Evolutionary conservation across 2,797 vertebrate genomes (phyloP).

Genomic region (Heterohyrax brucei): DNA sequence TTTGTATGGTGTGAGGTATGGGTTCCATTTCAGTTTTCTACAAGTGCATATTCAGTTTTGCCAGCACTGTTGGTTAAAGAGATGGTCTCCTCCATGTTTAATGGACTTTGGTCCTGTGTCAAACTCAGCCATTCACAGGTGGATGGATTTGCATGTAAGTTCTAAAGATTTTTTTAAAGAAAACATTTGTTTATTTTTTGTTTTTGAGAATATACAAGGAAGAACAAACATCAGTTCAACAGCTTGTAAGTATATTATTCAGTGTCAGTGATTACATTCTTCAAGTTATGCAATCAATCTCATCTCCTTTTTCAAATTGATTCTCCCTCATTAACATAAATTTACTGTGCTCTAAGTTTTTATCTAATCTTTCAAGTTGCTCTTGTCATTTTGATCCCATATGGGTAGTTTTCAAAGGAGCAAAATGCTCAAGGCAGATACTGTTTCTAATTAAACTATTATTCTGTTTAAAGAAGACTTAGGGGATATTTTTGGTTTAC

Average conservation of each 20-base stretch:
- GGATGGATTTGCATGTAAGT: too few relatives aligned
- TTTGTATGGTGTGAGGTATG: too few relatives aligned
- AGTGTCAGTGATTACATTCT: neutral
- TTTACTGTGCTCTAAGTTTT: neutral
- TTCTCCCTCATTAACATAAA: neutral
- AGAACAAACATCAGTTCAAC: neutral
- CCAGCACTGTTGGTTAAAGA: too few relatives aligned
- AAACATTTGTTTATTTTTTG: too few relatives aligned
- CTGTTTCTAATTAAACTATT: neutral
- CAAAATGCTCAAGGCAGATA: neutral
- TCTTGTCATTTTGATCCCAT: neutral
- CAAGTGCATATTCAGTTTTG: too few relatives aligned
- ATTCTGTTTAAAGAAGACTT: neutral
- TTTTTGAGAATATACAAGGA: neutral
- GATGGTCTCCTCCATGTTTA: too few relatives aligned
- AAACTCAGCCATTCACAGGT: too few relatives aligned
- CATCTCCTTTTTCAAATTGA: neutral
- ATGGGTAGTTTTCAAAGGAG: neutral
- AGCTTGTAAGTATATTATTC: neutral
- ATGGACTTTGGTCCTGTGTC: too few relatives aligned
- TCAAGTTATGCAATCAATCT: neutral
- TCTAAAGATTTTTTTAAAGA: too few relatives aligned
- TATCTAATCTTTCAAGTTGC: neutral
- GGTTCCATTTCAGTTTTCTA: too few relatives aligned
- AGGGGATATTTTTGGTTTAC: neutral